Percentiles rank a stretch among this genome's conserved stretches.
phyloP scores from a whole-genome alignment of 2,113 vertebrate genomes.

The Semicossyphus pulcher region DNA sequence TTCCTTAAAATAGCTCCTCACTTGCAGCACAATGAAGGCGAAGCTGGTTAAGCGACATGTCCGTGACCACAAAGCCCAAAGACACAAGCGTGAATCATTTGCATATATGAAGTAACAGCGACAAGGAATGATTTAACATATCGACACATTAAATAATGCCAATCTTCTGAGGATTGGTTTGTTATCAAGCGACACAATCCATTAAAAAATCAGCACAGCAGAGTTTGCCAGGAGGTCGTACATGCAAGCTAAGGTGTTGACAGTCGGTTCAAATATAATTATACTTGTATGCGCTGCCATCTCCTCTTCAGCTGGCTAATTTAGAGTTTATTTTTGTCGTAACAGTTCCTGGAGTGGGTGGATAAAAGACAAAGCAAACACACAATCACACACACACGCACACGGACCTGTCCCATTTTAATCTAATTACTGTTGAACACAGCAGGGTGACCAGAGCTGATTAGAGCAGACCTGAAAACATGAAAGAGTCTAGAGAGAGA shows the following conservation, averaged over 20 bases:
- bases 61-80: neutral
- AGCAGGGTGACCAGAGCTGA: slow-evolving; percentile 54
- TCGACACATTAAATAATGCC: too few relatives aligned
- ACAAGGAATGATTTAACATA: neutral
- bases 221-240: neutral
- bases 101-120: neutral
- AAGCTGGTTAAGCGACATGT: too few relatives aligned
- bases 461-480: slow-evolving; percentile 67
- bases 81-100: neutral
- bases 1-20: slow-evolving; percentile 9
- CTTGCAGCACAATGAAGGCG: neutral
- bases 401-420: slow-evolving; percentile 45
- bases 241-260: neutral
- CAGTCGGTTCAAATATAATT: neutral
- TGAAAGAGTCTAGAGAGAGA: slow-evolving; percentile 4
- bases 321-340: neutral
- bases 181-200: neutral
- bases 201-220: neutral
- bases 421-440: slow-evolving; percentile 73
- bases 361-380: slow-evolving; percentile 20
- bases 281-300: neutral
- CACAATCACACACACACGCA: slow-evolving; percentile 33
- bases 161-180: too few relatives aligned
- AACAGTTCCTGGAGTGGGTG: neutral
- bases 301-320: neutral